These are phyloP conservation scores for Cavia aperea DNA, from an alignment of 2,113 vertebrate genomes.

Conservation along the genomic window DNA sequence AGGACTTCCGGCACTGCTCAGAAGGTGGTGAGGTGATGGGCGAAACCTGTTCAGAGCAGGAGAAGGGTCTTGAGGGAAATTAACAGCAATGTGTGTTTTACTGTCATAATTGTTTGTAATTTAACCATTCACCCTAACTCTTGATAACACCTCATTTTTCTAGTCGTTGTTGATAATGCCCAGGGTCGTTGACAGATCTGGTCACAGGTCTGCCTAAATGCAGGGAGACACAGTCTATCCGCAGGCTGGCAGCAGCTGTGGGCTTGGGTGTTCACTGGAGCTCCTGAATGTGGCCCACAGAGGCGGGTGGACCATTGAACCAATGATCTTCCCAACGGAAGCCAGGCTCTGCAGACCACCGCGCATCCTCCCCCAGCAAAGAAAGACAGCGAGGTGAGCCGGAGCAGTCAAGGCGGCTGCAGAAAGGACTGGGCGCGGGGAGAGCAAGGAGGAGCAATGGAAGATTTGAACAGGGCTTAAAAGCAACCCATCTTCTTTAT, in stretches of 20 bases:
- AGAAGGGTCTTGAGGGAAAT: not conserved
- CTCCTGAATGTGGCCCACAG: too few relatives aligned
- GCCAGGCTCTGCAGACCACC: too few relatives aligned
- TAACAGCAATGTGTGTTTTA: not conserved
- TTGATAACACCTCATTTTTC: not conserved
- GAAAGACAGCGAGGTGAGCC: too few relatives aligned
- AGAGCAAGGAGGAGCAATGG: too few relatives aligned
- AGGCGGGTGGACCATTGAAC: not conserved
- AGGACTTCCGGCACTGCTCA: not conserved
- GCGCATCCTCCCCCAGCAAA: too few relatives aligned
- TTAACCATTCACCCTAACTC: not conserved
- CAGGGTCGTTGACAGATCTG: not conserved
- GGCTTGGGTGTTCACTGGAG: too few relatives aligned
- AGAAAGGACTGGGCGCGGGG: too few relatives aligned
- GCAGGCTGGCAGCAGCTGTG: not conserved
- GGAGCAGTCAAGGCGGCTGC: too few relatives aligned
- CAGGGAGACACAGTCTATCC: not conserved
- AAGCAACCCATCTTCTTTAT: too few relatives aligned
- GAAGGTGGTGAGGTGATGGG: not conserved
- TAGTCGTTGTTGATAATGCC: not conserved
- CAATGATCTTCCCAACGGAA: not conserved
- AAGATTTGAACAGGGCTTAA: too few relatives aligned
- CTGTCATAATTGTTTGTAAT: not conserved
- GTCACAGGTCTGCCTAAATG: not conserved
- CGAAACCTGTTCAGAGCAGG: accelerated